Evolutionary conservation across 2,888 invertebrate species (phyloP).

Genomic region (Aporophyla nigra): DNA sequence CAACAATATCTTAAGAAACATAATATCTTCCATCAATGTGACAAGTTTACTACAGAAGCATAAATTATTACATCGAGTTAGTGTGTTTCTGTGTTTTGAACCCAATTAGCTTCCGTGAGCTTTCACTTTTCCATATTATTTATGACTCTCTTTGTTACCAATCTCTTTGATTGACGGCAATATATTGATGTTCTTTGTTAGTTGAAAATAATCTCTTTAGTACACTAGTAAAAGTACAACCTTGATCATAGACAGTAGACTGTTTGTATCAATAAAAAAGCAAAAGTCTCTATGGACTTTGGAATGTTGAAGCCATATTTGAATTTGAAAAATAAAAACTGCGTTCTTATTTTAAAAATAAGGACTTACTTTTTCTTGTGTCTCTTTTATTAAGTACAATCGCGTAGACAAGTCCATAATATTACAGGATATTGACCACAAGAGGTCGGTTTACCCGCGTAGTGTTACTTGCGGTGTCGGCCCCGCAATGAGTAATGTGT

Average conservation of each 20-base stretch:
- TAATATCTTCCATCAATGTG: neutral
- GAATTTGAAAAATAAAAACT: neutral
- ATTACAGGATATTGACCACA: constrained; percentile 53
- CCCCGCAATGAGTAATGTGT: constrained; percentile 63
- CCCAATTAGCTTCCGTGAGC: constrained; percentile 67
- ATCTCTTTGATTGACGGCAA: constrained; percentile 49
- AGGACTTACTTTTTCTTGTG: too few species aligned
- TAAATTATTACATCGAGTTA: constrained; percentile 3
- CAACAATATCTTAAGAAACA: neutral
- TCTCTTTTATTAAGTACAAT: constrained; percentile 6
- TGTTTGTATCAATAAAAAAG: neutral
- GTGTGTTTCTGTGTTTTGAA: constrained; percentile 44
- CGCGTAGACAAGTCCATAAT: constrained; percentile 2
- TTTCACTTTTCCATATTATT: constrained; percentile 68
- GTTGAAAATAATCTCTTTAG: constrained; percentile 25
- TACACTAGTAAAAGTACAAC: constrained; percentile 9
- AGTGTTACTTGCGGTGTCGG: constrained; percentile 52
- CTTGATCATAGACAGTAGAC: constrained; percentile 4
- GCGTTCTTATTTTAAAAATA: neutral
- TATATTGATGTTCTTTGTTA: constrained; percentile 38
- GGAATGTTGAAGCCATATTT: neutral
- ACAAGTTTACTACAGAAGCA: constrained; percentile 7
- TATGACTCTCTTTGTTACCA: constrained; percentile 56
- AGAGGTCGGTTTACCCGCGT: constrained; percentile 47
- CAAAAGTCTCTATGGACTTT: neutral